Evolutionary conservation across 1,140 invertebrate species (phyloP).

Genomic region (Drosophila asahinai): DNA sequence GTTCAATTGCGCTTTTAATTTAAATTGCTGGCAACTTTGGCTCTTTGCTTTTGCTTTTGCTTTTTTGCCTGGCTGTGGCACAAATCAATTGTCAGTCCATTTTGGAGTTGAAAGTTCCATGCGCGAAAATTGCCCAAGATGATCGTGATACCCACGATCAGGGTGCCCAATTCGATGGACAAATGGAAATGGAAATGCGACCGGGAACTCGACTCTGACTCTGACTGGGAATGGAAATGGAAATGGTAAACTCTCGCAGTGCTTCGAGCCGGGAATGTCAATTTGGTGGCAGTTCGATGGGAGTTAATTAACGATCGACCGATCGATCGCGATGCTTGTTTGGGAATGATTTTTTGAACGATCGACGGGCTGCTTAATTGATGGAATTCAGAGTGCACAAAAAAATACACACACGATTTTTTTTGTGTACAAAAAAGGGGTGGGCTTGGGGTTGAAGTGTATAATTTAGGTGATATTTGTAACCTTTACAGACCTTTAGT

Average conservation of each 20-base stretch:
- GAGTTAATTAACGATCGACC: slow-evolving; percentile 69
- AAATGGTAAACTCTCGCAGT: slow-evolving; percentile 44
- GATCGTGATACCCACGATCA: slow-evolving; percentile 47
- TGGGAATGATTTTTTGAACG: slow-evolving; percentile 40
- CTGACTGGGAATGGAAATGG: slow-evolving; percentile 16
- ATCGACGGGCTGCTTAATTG: slow-evolving; percentile 38
- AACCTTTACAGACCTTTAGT: not conserved
- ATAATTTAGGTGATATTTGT: too few species aligned
- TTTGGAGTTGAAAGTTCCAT: slow-evolving; percentile 55
- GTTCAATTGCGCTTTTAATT: slow-evolving; percentile 84
- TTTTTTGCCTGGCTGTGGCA: slow-evolving; percentile 34
- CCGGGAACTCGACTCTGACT: not conserved
- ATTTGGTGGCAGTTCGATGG: slow-evolving; percentile 63
- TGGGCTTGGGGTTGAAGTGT: not conserved
- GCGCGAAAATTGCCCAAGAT: slow-evolving; percentile 58
- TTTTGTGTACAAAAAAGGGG: not conserved
- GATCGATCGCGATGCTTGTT: slow-evolving; percentile 50
- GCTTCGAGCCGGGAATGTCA: slow-evolving; percentile 49
- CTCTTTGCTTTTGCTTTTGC: slow-evolving; percentile 7
- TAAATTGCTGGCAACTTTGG: slow-evolving; percentile 66
- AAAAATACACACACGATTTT: slow-evolving; percentile 7
- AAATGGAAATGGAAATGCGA: slow-evolving; percentile 24
- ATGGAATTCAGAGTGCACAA: slow-evolving; percentile 36
- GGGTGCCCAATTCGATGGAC: slow-evolving; percentile 34
- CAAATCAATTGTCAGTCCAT: slow-evolving; percentile 70